Evolutionary conservation across 1,140 invertebrate genomes (phyloP), one percentile per base, ranked within the genome.

Genomic region (Drosophila arizonae): DNA sequence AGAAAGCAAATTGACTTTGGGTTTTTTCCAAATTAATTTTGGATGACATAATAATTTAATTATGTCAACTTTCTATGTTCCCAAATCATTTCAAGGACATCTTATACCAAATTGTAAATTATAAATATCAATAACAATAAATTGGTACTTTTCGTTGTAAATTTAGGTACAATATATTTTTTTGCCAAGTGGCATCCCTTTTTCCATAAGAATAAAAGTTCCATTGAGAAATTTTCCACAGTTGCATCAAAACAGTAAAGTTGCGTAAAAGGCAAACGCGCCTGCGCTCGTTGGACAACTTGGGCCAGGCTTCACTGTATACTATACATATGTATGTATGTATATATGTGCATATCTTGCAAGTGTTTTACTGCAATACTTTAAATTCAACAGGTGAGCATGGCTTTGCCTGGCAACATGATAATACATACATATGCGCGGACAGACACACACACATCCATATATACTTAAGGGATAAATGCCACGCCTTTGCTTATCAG

Each of bases 401-500:
- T 11, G 28, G 45, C 55, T 50, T 57, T 28, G 71, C 71, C 52
- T 73, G 65, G 51, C 71, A 73, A 68, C 65, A 51, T 68, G 71
- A 68, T 73, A 68, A 73, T 73, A 51, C 3, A 30, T 26, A 10
- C 8, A 58, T 17, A 17, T 17, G 17, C 17, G 17, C 61, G 52
- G 11, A 43, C 33, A 43, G 39, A 57, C 28, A 51, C 33, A 51
- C 30, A 62, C n/a, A 33, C 26, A 46, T 28, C 24, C 28, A 30
- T 1, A 36, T 8, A 11, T 21, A 21, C 3, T 3, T 15, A 5
- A 39, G 26, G 24, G 15, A 52, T 28, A 51, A 58, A 46, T 39
- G 68, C 68, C 72, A 76, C 72, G 80, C 80, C 76, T 33, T 61
- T 65, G 26, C 68, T 85, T 84, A 84, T 84, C 81, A 65, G 54